A percentile compares a stretch with the other conserved stretches of the same genome.
These are phyloP conservation scores for Mesoligia furuncula DNA, from an alignment of 2,888 invertebrate genomes.

Conservation along the genomic window DNA sequence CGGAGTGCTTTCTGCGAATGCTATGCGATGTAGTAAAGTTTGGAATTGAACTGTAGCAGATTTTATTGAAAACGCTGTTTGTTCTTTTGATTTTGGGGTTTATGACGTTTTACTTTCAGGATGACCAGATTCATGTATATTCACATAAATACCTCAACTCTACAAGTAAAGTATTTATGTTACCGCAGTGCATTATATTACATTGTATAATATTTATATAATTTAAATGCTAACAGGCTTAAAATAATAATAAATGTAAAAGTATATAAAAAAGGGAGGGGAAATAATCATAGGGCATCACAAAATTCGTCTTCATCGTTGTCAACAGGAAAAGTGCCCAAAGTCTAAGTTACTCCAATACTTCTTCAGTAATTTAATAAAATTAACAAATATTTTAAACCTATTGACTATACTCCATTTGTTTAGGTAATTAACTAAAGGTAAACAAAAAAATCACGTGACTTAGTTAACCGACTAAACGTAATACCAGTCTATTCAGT, in stretches of 20 bases:
- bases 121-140: background rate
- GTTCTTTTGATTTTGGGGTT: background rate
- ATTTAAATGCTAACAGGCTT: too few relatives aligned
- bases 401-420: too few relatives aligned
- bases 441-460: too few relatives aligned
- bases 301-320: too few relatives aligned
- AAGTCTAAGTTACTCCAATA: background rate
- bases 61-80: conserved; percentile 4
- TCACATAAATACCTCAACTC: background rate
- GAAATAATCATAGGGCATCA: too few relatives aligned
- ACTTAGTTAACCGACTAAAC: too few relatives aligned
- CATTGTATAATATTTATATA: too few relatives aligned
- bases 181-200: background rate
- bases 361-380: background rate
- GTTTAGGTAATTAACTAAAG: too few relatives aligned
- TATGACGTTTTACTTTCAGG: background rate
- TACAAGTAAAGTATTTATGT: background rate
- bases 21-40: conserved; percentile 8
- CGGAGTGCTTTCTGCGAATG: conserved; percentile 11
- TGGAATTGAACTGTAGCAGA: conserved; percentile 5
- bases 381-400: background rate
- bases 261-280: too few relatives aligned
- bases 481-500: too few relatives aligned
- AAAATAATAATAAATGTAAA: too few relatives aligned
- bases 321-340: background rate